Conservation (phyloP, 1,140 invertebrate genomes). For the Ptiloglossa arizonensis region DNA sequence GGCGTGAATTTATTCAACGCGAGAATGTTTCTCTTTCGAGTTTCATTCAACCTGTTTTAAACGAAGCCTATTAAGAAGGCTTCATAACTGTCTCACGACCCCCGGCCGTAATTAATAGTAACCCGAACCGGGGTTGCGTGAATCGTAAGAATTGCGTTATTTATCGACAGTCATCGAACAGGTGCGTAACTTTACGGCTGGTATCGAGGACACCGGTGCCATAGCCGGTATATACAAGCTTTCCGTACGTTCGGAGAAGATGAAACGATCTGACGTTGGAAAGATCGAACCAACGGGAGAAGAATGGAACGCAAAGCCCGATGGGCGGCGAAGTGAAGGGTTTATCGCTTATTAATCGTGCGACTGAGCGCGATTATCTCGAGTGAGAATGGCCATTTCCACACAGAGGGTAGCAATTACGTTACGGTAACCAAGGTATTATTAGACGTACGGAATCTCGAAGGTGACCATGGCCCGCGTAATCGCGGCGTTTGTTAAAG, state of each 20-base stretch:
- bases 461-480: constrained; percentile 57
- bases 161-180: constrained; percentile 12
- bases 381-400: constrained; percentile 75
- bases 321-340: constrained; percentile 39
- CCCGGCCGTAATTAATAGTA: no score
- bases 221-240: background rate
- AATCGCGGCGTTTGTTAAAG: constrained; percentile 71
- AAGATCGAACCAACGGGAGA: background rate
- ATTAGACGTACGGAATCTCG: constrained; percentile 66
- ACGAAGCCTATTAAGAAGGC: no score
- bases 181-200: background rate
- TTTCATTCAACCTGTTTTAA: no score
- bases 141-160: background rate
- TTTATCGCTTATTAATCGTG: constrained; percentile 77
- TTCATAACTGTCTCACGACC: no score
- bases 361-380: constrained; percentile 74
- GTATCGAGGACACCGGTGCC: background rate
- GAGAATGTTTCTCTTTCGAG: no score
- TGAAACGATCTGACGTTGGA: constrained; percentile 7
- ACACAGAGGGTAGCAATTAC: constrained; percentile 75
- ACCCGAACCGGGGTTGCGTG: no score
- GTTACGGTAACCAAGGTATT: constrained; percentile 69
- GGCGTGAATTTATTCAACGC: no score
- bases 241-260: background rate
- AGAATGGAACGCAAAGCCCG: constrained; percentile 20